Base-by-base conservation (phyloP, 2,888 invertebrate genomes). In the Scaptomyza polygonia region DNA sequence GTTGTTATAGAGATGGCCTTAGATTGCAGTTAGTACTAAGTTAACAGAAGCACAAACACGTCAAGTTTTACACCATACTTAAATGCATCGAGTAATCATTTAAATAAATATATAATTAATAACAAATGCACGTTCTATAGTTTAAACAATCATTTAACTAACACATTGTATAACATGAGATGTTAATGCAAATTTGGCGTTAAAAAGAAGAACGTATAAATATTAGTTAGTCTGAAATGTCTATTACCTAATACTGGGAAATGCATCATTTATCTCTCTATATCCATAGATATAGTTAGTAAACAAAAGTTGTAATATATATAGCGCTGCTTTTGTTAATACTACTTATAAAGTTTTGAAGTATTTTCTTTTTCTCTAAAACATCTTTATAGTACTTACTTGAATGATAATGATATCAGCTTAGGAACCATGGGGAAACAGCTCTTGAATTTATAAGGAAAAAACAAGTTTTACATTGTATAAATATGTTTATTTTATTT, bases 401-500 rank as follows among this genome's bases (percentile, higher is more conserved):
- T 16, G 9, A 36, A 14, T 36, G 0, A 36, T n/a, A 36, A 36
- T 14, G 7, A 36, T 16, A 39, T 12, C 16, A 16, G 39, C 34
- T 34, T n/a, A 11, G 14, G 16, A 18, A n/a, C 12, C 8, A 8
- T 30, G 18, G 11, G 11, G 8, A 18, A 27, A 44, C 25, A 14
- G 11, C 11, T 25, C 25, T 25, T 5, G 25, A 25, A 3, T 1
- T 5, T 12, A 0, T 5, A 5, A 0, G n/a, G 1, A 44, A 25
- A 1, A 42, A 6, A 27, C 7, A 21, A 12, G 18, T n/a, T 40
- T 68, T 85, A 86, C 86, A 86, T 88, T 86, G 74, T 86, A 82
- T 82, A 82, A 82, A 82, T 82, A 82, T 79, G 69, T 88, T 77
- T 58, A 85, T 87, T 16, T 86, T 82, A 73, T 69, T 83, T 86